Evolutionary conservation across 2,888 invertebrate species (phyloP), one percentile per base, ranked within the genome.

Genomic region (Cheilosia urbana): DNA sequence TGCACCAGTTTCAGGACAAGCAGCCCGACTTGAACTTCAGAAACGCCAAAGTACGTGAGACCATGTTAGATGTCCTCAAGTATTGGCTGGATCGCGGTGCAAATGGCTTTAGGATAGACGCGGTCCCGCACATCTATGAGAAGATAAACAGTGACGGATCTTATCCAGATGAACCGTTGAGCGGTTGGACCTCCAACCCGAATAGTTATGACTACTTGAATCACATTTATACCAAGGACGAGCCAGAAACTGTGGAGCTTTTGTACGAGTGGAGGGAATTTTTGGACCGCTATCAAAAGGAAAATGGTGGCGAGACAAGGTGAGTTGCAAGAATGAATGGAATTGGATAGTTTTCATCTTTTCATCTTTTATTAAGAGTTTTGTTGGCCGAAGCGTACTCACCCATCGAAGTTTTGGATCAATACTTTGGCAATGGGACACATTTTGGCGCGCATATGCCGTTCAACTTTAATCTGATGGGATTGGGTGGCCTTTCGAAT

Each of bases 1-100:
- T 95, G 4, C 96, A 96, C 88, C 95, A 95, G 88, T 91, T 92
- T 71, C 93, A 94, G 11, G 88, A 89, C 4, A 92, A 94, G 49
- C 96, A 97, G 90, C 97, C 97, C 0, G 97, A 98, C 91, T 93
- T 98, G 0, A 97, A 98, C 91, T 96, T 94, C 87, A 93, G 95
- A 55, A 96, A 96, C 91, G 94, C 95, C 0, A 93, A 93, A 47
- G 94, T 97, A 7, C 93, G 94, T 2, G 92, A 94, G 60, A 94
- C 95, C 89, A 94, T 96, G 92, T 94, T 95, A 92, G 94, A 94
- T 88, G 90, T 92, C 15, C 90, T 97, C 88, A 91, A 92, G 49
- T 96, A 95, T 90, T 97, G 97, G 97, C 90, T 97, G 19, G 94
- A 95, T 65, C 94, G 94, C 77, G 97, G 96, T 0, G 95, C 95